Conservation (phyloP, 2,888 invertebrate species). For the Drosophila nigricruria region DNA sequence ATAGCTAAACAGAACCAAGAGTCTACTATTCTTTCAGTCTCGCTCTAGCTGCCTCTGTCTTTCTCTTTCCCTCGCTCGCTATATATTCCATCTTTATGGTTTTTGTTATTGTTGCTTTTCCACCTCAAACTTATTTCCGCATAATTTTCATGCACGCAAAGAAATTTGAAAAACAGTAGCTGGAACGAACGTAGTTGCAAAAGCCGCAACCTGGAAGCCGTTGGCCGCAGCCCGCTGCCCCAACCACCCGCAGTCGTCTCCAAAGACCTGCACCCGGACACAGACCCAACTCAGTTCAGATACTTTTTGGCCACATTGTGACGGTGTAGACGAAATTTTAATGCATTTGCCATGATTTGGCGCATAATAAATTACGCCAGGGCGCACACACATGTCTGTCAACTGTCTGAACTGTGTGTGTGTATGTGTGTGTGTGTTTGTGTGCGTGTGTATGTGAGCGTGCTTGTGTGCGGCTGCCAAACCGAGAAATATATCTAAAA, state of each 20-base stretch:
- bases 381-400: constrained; percentile 35
- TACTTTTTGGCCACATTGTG: constrained; percentile 68
- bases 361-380: constrained; percentile 69
- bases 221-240: not conserved
- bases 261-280: constrained; percentile 20
- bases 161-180: constrained; percentile 69
- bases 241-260: not conserved
- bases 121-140: constrained; percentile 46
- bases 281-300: constrained; percentile 55
- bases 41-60: not conserved
- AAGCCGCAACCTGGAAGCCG: constrained; percentile 7
- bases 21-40: not conserved
- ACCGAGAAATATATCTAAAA: constrained; percentile 53
- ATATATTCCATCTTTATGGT: not conserved
- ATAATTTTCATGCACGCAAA: constrained; percentile 58
- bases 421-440: constrained; percentile 11
- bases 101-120: constrained; percentile 17
- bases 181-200: constrained; percentile 27
- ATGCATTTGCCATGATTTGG: constrained; percentile 74
- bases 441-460: constrained; percentile 10
- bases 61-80: not conserved
- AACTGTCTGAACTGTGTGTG: constrained; percentile 30
- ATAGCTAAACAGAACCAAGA: not conserved
- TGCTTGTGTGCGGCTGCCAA: constrained; percentile 31
- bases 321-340: constrained; percentile 70